These are phyloP conservation scores for Nycticorax nycticorax DNA, from an alignment of 2,113 vertebrate genomes.

Conservation along the genomic window DNA sequence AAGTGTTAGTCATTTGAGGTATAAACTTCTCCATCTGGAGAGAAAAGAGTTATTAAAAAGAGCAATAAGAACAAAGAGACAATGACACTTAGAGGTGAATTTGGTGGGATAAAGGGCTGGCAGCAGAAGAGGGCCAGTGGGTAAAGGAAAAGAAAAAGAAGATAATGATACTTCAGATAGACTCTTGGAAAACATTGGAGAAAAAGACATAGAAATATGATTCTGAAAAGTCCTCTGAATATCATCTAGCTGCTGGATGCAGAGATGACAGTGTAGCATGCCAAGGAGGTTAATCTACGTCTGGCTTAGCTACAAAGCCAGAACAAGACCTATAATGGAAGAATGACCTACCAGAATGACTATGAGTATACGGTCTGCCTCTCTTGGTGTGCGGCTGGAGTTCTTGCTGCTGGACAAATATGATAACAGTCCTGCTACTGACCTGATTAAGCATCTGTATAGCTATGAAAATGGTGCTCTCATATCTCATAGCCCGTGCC, in stretches of 20 bases:
- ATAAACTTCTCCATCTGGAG: neutral
- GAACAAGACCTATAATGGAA: neutral
- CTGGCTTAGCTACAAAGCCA: neutral
- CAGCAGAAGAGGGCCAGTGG: neutral
- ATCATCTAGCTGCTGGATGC: neutral
- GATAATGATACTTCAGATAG: neutral
- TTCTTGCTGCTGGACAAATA: neutral
- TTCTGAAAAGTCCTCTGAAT: neutral
- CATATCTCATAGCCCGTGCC: neutral
- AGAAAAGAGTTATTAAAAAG: neutral
- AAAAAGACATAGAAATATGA: neutral
- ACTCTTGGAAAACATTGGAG: neutral
- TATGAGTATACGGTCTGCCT: neutral
- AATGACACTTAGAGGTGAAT: neutral
- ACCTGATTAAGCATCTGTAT: neutral
- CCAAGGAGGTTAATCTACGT: neutral
- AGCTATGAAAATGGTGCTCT: neutral
- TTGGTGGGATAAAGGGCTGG: neutral
- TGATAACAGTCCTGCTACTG: neutral
- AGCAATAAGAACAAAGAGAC: neutral
- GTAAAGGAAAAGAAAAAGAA: neutral
- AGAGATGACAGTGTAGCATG: neutral
- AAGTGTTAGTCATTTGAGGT: neutral
- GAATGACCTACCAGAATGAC: neutral
- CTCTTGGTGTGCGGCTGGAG: neutral